Evolutionary conservation across 2,113 vertebrate species (phyloP).

Genomic region (Isurus oxyrinchus): DNA sequence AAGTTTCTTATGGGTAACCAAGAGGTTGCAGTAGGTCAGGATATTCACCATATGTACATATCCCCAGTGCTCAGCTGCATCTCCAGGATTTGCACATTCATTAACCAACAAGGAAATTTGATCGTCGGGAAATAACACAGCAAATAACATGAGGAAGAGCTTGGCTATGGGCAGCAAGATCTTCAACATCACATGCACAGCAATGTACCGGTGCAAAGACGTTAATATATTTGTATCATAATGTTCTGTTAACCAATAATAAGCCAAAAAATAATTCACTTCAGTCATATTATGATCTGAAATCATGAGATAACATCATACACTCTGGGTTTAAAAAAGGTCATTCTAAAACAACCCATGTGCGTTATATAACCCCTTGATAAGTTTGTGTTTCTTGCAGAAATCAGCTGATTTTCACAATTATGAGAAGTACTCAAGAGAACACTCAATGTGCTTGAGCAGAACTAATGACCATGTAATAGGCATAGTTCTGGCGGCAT

Average conservation of each 20-base stretch:
- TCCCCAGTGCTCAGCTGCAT: not conserved
- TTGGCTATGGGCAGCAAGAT: not conserved
- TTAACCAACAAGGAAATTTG: not conserved
- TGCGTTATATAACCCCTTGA: not conserved
- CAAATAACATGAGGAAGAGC: not conserved
- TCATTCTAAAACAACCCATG: not conserved
- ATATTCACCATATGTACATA: not conserved
- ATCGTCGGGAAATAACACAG: not conserved
- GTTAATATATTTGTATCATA: not conserved
- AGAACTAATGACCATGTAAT: not conserved
- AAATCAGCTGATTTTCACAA: not conserved
- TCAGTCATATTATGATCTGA: not conserved
- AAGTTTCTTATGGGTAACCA: not conserved
- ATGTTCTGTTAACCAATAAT: not conserved
- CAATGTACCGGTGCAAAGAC: not conserved
- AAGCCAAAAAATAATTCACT: not conserved
- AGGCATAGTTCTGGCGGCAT: not conserved
- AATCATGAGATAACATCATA: not conserved
- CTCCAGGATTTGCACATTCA: not conserved
- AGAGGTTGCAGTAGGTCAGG: not conserved
- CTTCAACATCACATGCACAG: not conserved
- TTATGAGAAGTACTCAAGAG: slow-evolving; percentile 8
- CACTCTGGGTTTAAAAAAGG: not conserved
- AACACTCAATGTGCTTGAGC: slow-evolving; percentile 1
- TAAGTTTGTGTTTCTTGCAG: not conserved